A percentile compares a stretch with the other conserved stretches of the same genome.
Evolutionary conservation across 2,797 vertebrate genomes (phyloP).

Genomic region (Pipistrellus pygmaeus): DNA sequence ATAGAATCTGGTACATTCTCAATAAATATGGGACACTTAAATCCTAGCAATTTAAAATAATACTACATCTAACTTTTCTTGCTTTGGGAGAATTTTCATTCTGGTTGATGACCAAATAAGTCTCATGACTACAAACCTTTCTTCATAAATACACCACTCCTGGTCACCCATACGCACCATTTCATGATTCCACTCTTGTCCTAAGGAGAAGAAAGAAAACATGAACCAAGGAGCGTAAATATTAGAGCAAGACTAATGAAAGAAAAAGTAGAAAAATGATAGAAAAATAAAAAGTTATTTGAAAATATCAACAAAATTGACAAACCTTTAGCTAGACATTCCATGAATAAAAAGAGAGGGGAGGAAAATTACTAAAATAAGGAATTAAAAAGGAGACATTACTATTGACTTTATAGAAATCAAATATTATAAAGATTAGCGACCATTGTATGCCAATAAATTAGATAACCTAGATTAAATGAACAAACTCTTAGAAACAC

Average conservation of each 20-base stretch:
- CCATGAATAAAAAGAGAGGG: neutral
- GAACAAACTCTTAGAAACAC: neutral
- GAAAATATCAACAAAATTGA: slow-evolving; percentile 46
- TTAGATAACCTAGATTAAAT: neutral
- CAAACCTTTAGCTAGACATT: neutral
- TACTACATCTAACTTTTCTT: neutral
- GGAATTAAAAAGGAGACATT: neutral
- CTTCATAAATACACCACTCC: neutral
- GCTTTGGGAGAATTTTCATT: slow-evolving; percentile 13
- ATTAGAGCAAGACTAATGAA: neutral
- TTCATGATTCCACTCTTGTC: slow-evolving; percentile 75
- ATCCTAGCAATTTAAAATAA: neutral
- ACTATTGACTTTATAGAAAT: neutral
- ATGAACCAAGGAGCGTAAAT: neutral
- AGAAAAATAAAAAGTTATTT: slow-evolving; percentile 2
- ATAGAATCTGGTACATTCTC: neutral
- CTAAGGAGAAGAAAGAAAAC: slow-evolving; percentile 61
- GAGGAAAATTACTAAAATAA: slow-evolving; percentile 25
- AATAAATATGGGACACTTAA: neutral
- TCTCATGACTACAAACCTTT: neutral
- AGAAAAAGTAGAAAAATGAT: neutral
- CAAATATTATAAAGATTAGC: neutral
- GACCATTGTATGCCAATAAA: neutral
- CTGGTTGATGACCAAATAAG: neutral
- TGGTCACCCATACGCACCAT: slow-evolving; percentile 61